Percentiles rank a stretch among this genome's conserved stretches.
phyloP scores from a whole-genome alignment of 2,888 invertebrate species.

The Ptilodon capucinus region DNA sequence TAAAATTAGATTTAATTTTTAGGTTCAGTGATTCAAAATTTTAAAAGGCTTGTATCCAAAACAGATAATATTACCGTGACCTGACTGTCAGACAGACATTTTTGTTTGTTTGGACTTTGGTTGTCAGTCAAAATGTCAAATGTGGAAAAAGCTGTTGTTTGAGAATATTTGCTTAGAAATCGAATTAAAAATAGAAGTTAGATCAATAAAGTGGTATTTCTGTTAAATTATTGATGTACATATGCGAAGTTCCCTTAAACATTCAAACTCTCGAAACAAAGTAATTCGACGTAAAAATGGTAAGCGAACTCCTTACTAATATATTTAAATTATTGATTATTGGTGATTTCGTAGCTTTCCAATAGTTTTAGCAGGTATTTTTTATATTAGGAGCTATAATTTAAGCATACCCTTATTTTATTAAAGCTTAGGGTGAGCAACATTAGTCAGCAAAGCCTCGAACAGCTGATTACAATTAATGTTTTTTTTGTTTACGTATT shows the following conservation, averaged over 20 bases:
- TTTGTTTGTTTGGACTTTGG: too few species aligned
- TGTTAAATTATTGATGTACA: neutral
- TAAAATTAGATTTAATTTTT: too few species aligned
- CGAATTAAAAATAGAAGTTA: conserved; percentile 20
- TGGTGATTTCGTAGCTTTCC: too few species aligned
- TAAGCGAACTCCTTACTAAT: neutral
- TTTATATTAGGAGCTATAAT: too few species aligned
- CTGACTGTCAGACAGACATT: too few species aligned
- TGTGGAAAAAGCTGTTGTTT: neutral
- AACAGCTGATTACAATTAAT: neutral
- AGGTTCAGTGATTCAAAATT: too few species aligned
- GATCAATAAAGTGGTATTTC: conserved; percentile 12
- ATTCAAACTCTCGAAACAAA: neutral
- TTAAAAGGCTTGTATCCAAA: too few species aligned
- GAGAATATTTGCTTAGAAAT: conserved; percentile 13
- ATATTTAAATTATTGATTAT: neutral
- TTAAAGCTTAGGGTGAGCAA: too few species aligned
- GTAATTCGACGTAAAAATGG: neutral
- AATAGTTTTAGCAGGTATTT: too few species aligned
- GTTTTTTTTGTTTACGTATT: neutral
- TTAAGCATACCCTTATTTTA: too few species aligned
- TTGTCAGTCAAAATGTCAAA: neutral
- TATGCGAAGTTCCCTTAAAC: conserved; percentile 12
- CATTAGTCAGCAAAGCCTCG: too few species aligned
- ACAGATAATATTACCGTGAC: too few species aligned